A percentile compares a stretch with the other conserved stretches of the same genome.
Conservation (phyloP, 2,113 vertebrate species). For the Anas platyrhynchos region DNA sequence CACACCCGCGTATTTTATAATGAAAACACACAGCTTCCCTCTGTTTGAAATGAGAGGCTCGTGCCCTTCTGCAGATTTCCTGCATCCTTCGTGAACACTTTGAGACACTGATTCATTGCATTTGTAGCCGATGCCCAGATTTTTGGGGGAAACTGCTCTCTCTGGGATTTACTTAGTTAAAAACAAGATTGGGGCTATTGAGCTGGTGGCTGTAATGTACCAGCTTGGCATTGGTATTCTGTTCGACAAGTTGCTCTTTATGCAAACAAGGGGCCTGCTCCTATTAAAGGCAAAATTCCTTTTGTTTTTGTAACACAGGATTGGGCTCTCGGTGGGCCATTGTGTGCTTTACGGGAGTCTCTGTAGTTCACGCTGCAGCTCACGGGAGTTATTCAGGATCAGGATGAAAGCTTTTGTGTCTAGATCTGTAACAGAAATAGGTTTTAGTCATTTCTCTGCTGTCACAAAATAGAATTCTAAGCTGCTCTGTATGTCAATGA, state of each 20-base stretch:
- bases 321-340: not conserved
- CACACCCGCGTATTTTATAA: not conserved
- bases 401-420: constrained; percentile 14
- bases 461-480: not conserved
- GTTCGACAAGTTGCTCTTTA: constrained; percentile 40
- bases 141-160: not conserved
- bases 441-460: not conserved
- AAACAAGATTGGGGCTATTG: constrained; percentile 30
- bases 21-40: not conserved
- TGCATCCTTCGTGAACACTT: not conserved
- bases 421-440: not conserved
- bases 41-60: not conserved
- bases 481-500: not conserved
- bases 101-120: not conserved
- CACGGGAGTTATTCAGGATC: not conserved
- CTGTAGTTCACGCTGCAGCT: not conserved
- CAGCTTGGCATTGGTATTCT: constrained; percentile 23
- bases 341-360: not conserved
- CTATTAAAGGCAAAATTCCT: constrained; percentile 13
- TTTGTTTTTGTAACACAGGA: not conserved
- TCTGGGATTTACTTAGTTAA: constrained; percentile 8
- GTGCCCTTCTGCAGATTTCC: constrained; percentile 19
- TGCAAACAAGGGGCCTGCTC: constrained; percentile 28
- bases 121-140: not conserved
- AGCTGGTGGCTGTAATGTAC: constrained; percentile 18